Conservation (phyloP, 2,797 vertebrate genomes). For the Crenichthys baileyi region DNA sequence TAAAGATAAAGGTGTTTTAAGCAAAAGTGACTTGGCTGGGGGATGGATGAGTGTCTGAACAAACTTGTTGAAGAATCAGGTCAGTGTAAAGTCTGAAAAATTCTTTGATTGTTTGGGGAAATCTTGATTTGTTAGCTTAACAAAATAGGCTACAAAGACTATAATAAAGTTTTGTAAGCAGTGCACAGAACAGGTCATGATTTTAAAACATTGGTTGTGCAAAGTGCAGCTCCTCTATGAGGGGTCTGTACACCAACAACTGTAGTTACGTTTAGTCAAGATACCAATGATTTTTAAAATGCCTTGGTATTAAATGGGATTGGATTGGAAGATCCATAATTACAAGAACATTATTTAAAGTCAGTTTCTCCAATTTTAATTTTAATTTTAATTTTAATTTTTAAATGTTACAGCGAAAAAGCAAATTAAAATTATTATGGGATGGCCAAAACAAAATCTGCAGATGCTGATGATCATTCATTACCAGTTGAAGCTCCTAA, state of each 20-base stretch:
- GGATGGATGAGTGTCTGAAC: too few species aligned
- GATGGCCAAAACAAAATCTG: neutral
- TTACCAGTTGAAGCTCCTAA: slow-evolving; percentile 60
- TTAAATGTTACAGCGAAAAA: neutral
- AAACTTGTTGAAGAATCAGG: too few species aligned
- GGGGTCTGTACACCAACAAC: neutral
- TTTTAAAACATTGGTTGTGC: neutral
- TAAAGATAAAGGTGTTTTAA: too few species aligned
- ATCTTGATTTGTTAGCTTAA: too few species aligned
- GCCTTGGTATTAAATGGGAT: neutral
- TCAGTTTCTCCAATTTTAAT: neutral
- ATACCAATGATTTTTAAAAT: neutral
- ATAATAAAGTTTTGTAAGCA: neutral
- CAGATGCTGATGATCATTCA: slow-evolving; percentile 54
- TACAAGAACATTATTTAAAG: neutral
- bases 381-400: neutral
- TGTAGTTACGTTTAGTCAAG: neutral
- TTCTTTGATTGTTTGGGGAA: too few species aligned
- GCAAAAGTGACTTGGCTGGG: too few species aligned
- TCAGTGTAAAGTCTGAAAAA: too few species aligned
- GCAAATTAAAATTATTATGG: neutral
- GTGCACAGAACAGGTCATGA: neutral
- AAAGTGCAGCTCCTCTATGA: neutral
- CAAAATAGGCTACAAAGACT: neutral
- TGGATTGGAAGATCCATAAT: neutral